phyloP scores from a whole-genome alignment of 2,888 invertebrate genomes.

The Phytoseiulus persimilis region DNA sequence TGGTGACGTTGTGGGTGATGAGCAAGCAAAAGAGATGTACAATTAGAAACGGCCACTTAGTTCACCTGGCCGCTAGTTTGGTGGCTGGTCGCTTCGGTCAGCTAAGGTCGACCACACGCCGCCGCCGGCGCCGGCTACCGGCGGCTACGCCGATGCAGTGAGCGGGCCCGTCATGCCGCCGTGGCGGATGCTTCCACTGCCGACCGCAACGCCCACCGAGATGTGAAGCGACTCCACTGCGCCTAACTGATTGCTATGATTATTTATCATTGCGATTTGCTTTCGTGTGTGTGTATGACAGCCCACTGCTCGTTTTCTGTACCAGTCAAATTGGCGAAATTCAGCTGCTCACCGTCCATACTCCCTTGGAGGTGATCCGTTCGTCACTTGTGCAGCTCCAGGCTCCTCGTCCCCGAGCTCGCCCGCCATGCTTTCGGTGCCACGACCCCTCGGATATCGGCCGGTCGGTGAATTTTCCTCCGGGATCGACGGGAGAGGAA shows the following conservation, averaged over 20 bases:
- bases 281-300: neutral
- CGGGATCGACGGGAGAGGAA: too few relatives aligned
- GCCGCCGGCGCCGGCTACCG: neutral
- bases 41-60: neutral
- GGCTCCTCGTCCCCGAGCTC: neutral
- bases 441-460: too few relatives aligned
- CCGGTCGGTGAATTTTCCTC: too few relatives aligned
- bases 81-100: neutral
- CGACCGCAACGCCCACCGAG: neutral
- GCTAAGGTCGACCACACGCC: slow-evolving; percentile 5
- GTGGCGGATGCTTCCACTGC: neutral
- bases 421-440: too few relatives aligned
- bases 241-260: neutral
- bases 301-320: neutral
- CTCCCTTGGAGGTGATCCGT: neutral
- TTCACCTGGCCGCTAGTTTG: neutral
- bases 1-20: neutral
- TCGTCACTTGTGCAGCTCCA: too few relatives aligned
- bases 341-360: neutral
- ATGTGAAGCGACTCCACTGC: neutral
- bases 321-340: neutral
- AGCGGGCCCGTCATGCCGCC: neutral
- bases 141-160: neutral
- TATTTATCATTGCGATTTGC: neutral
- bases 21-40: neutral